Evolutionary conservation across 2,888 invertebrate species (phyloP), one percentile per base, ranked within the genome.

Genomic region (Drosophila cracens): DNA sequence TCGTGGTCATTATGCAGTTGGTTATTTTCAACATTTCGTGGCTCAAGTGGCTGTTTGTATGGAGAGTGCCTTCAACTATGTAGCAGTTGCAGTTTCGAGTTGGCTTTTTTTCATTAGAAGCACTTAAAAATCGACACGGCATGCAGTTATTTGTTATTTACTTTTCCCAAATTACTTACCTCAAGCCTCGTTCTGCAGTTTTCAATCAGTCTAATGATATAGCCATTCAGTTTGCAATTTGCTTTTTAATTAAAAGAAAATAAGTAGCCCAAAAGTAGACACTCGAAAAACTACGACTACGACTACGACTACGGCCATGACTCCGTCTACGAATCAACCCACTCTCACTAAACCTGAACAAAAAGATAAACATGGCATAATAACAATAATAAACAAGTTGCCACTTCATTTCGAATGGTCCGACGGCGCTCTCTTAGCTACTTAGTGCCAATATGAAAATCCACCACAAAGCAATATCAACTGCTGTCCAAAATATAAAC

Each of bases 301-400:
- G 4, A 53, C 52, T 33, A 33, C 13, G 13, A 33, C 40, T 57
- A 40, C 40, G 56, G 10, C 54, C 34, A 21, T 33, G 36, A 54
- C 54, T 36, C 27, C 29, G 38, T 38, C 46, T 25, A 16, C 56
- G 56, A 27, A 56, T 29, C 18, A 46, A 2, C 27, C 38, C 56
- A 38, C 43, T 57, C 57, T 56, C 51, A 64, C 58, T 60, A 53
- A 77, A 77, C 60, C 83, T 66, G 52, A 79, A 74, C 56, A 62
- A 60, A 68, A 51, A 78, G 80, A 87, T 82, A 88, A 83, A 85
- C 68, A 76, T 52, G 68, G 46, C 72, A 86, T 88, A 83, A 86
- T 86, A 89, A 89, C 78, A 87, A 83, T 89, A 85, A 87, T 76
- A 89, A 87, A 87, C 89, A 87, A 87, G 85, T 87, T 79, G 85